Conservation (phyloP, 2,113 vertebrate species). For the Pteropus alecto region DNA sequence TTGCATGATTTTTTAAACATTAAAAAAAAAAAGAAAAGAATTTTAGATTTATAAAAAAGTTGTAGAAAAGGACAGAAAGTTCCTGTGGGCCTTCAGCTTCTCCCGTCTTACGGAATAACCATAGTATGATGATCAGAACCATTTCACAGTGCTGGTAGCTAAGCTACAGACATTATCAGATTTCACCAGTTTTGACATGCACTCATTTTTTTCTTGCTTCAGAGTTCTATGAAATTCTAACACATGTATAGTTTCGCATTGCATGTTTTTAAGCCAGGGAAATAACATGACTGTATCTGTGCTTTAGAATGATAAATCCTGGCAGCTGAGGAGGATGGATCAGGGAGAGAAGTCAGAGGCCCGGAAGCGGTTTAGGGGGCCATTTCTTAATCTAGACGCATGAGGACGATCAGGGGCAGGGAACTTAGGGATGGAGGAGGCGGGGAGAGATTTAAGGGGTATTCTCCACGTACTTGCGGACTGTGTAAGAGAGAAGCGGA, state of each 20-base stretch:
- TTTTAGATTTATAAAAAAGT: background rate
- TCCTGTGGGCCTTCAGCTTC: too few species aligned
- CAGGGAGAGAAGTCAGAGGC: background rate
- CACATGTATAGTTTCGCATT: background rate
- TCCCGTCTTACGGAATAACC: background rate
- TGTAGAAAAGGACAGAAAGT: background rate
- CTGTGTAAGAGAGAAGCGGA: too few species aligned
- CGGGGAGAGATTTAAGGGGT: fast-evolving
- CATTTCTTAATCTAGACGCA: background rate
- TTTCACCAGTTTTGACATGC: background rate
- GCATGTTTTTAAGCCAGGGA: background rate
- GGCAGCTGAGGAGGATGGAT: background rate
- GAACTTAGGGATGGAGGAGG: background rate
- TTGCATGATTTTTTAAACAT: background rate
- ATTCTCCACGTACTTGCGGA: background rate
- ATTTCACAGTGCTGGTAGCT: fast-evolving
- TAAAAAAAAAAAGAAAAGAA: background rate
- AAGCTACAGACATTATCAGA: fast-evolving
- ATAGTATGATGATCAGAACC: fast-evolving
- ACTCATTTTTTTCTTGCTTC: background rate
- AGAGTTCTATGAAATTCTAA: background rate
- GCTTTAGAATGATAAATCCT: background rate
- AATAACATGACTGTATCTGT: background rate
- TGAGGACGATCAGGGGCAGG: too few species aligned
- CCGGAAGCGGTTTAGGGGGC: background rate